Evolutionary conservation across 2,888 invertebrate genomes (phyloP).

Genomic region (Acronicta alni): DNA sequence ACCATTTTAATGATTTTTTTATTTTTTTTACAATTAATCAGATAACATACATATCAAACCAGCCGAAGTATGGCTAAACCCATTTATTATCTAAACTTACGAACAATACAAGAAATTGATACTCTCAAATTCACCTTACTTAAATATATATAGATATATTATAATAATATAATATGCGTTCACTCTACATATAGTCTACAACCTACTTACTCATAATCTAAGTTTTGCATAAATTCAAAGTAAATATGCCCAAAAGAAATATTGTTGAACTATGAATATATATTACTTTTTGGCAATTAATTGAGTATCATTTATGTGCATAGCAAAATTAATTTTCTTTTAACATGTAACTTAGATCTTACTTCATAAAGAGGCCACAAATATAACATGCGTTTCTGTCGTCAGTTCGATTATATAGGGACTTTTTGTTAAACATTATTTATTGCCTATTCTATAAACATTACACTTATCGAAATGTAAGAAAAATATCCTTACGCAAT

Average conservation of each 20-base stretch:
- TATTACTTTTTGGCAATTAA: slow-evolving; percentile 90
- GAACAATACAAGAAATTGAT: slow-evolving; percentile 90
- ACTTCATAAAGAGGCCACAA: slow-evolving; percentile 89
- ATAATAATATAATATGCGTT: slow-evolving; percentile 85
- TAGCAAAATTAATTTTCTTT: slow-evolving; percentile 89
- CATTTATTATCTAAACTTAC: slow-evolving; percentile 89
- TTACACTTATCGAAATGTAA: slow-evolving; percentile 87
- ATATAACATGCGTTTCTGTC: slow-evolving; percentile 89
- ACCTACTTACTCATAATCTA: slow-evolving; percentile 89
- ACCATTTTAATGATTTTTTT: slow-evolving; percentile 76
- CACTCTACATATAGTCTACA: slow-evolving; percentile 89
- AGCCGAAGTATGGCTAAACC: slow-evolving; percentile 90
- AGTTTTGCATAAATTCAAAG: slow-evolving; percentile 89
- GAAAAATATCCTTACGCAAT: slow-evolving; percentile 88
- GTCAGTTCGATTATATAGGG: slow-evolving; percentile 89
- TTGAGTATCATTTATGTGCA: slow-evolving; percentile 90
- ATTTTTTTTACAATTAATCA: slow-evolving; percentile 88
- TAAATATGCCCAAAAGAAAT: slow-evolving; percentile 90
- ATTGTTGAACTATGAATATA: slow-evolving; percentile 89
- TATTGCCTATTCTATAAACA: slow-evolving; percentile 88
- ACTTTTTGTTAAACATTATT: slow-evolving; percentile 88
- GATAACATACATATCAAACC: slow-evolving; percentile 90
- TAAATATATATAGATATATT: slow-evolving; percentile 88
- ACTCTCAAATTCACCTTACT: slow-evolving; percentile 89
- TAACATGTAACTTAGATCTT: slow-evolving; percentile 89